Conservation (phyloP, 2,888 invertebrate species). For the Cremastobaeus sp. region DNA sequence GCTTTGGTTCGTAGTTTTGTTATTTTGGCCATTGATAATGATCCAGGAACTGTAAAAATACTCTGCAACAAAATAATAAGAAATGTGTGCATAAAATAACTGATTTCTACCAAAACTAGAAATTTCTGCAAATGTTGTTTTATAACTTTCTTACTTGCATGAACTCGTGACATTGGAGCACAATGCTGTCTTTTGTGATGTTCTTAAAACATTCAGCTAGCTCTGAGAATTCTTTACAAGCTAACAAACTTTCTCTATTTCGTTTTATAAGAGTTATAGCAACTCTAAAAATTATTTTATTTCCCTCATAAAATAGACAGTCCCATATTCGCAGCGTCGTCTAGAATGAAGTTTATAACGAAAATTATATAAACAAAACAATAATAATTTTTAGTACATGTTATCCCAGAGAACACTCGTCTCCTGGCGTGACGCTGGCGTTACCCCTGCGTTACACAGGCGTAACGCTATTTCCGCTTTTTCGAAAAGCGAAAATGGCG, state of each 20-base stretch:
- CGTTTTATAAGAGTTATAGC: slow-evolving; percentile 89
- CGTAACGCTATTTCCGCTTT: no score
- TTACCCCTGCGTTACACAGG: no score
- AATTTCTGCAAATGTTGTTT: no score
- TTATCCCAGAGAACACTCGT: no score
- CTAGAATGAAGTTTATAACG: slow-evolving; percentile 78
- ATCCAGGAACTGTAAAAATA: slow-evolving; percentile 90
- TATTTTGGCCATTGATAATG: slow-evolving; percentile 84
- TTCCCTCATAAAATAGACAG: slow-evolving; percentile 95
- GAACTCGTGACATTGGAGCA: slow-evolving; percentile 92
- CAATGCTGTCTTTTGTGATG: slow-evolving; percentile 87
- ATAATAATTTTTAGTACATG: slow-evolving; percentile 21
- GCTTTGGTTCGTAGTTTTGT: slow-evolving; percentile 82
- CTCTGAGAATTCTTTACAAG: slow-evolving; percentile 88
- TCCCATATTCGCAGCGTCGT: slow-evolving; percentile 97
- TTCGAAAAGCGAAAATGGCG: no score
- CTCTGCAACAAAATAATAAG: slow-evolving; percentile 85
- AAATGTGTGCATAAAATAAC: no score
- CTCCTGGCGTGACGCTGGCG: no score
- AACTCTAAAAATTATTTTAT: slow-evolving; percentile 93
- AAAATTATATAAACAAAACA: no score
- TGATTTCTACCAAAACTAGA: no score
- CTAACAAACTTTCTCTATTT: slow-evolving; percentile 85
- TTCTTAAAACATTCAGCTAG: slow-evolving; percentile 90
- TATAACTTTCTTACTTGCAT: no score